These are phyloP conservation scores for Parasteatoda tepidariorum DNA, from an alignment of 1,140 invertebrate genomes.

Conservation along the genomic window DNA sequence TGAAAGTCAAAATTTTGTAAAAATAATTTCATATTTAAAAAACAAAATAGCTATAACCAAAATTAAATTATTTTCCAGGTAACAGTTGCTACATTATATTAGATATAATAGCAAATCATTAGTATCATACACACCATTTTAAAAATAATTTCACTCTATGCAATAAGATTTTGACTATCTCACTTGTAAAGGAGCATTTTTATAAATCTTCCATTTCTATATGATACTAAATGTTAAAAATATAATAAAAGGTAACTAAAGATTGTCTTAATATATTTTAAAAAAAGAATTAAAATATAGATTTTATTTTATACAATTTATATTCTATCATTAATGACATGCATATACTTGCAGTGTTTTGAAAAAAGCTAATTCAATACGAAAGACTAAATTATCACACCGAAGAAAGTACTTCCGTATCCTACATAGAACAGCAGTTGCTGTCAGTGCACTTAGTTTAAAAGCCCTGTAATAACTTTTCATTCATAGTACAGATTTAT, in stretches of 20 bases:
- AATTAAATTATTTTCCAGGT: neutral
- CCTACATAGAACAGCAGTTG: conserved; percentile 14
- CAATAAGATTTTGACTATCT: too few species aligned
- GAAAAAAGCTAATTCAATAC: conserved; percentile 35
- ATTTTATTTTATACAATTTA: conserved; percentile 8
- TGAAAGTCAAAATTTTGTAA: too few species aligned
- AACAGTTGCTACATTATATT: neutral
- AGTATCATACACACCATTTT: too few species aligned
- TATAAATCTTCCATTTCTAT: neutral
- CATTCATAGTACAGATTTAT: neutral
- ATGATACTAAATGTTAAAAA: too few species aligned
- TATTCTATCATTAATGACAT: conserved; percentile 14
- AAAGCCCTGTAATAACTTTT: neutral
- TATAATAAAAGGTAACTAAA: conserved; percentile 29
- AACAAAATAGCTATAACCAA: too few species aligned
- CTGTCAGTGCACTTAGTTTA: conserved; percentile 46
- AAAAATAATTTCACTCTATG: too few species aligned
- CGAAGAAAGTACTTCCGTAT: conserved; percentile 36
- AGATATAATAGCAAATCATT: neutral
- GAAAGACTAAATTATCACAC: conserved; percentile 54
- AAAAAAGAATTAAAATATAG: conserved; percentile 11
- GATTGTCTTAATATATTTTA: neutral
- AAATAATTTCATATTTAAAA: too few species aligned
- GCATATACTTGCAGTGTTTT: conserved; percentile 36
- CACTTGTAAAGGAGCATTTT: too few species aligned